Base-by-base conservation (phyloP, 2,797 vertebrate genomes). In the Pristis pectinata region DNA sequence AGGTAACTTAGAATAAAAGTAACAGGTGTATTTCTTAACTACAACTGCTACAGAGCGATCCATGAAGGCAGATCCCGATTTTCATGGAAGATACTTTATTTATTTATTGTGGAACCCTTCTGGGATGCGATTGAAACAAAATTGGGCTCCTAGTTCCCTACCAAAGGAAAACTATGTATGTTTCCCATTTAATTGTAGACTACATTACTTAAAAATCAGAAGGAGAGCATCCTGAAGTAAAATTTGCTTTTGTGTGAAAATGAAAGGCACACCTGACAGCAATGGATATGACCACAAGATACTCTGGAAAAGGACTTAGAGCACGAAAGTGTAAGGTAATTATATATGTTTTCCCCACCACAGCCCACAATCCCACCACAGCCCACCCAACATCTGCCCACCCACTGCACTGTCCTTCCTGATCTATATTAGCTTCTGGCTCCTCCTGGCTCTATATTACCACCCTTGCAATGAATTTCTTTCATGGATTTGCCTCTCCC, bases 21-120 rank as follows among this genome's bases (percentile, higher is more conserved):
- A 94, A 94, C 30, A 94, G 64, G 27, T n/a, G 92, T 44, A 94
- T 70, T 44, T 53, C 67, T 76, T 94, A 74, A 30, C 92, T 34
- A 70, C 44, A 76, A 56, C 30, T 41, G 49, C 70, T 76, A 19
- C 70, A 94, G 70, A 76, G 30, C 30, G 30, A 15, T 56, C 49
- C 70, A 94, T 76, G 70, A 94, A 94, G 49, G 49, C 67, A 94
- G 72, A 76, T 94, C 44, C 44, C 53, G 49, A 27, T 53, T 76
- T 76, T 53, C 70, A 44, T 24, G 64, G 85, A 70, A 93, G 64
- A 13, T 91, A 76, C 24, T 74, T 94, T 76, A 94, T n/a, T 76
- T 76, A 76, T 76, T n/a, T n/a, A n/a, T n/a, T n/a, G n/a, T n/a
- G n/a, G n/a, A n/a, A n/a, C n/a, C n/a, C 92, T 44, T 49, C 11